Percentiles rank a stretch among this genome's conserved stretches.
Conservation (phyloP, 2,888 invertebrate genomes). For the Amblyjoppa fuscipennis region DNA sequence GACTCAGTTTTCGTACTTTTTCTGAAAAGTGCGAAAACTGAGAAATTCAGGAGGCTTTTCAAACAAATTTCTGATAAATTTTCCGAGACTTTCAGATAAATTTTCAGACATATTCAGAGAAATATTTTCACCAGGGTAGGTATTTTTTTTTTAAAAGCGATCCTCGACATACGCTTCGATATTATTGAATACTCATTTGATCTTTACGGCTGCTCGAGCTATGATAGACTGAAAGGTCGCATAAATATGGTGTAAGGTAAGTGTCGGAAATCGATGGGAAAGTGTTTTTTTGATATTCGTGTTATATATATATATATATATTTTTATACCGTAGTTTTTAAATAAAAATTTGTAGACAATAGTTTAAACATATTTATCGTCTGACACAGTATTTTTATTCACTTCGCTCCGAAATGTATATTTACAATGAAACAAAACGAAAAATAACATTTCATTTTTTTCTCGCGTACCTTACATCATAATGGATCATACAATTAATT, state of each 20-base stretch:
- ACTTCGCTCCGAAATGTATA: slow-evolving; percentile 56
- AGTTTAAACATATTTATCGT: slow-evolving; percentile 28
- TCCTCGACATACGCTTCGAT: neutral
- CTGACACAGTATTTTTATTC: slow-evolving; percentile 35
- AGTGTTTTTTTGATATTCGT: slow-evolving; percentile 48
- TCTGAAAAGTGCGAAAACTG: no score
- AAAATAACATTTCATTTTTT: slow-evolving; percentile 27
- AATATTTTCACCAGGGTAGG: slow-evolving; percentile 40
- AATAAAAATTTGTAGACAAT: slow-evolving; percentile 49
- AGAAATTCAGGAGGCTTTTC: no score
- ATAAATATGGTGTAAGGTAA: slow-evolving; percentile 70
- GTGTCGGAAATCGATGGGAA: slow-evolving; percentile 63
- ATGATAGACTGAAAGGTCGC: slow-evolving; percentile 65
- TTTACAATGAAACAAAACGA: slow-evolving; percentile 21
- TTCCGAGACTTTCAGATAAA: no score
- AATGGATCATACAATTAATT: slow-evolving; percentile 44
- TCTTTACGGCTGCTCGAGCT: slow-evolving; percentile 50
- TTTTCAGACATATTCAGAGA: no score
- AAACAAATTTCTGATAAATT: no score
- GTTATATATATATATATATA: slow-evolving; percentile 44
- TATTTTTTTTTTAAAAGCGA: neutral
- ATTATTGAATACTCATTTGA: neutral
- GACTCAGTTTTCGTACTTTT: neutral
- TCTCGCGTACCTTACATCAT: slow-evolving; percentile 58
- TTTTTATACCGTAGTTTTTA: slow-evolving; percentile 55